Evolutionary conservation across 2,113 vertebrate genomes (phyloP).

Genomic region (Gallinago media): DNA sequence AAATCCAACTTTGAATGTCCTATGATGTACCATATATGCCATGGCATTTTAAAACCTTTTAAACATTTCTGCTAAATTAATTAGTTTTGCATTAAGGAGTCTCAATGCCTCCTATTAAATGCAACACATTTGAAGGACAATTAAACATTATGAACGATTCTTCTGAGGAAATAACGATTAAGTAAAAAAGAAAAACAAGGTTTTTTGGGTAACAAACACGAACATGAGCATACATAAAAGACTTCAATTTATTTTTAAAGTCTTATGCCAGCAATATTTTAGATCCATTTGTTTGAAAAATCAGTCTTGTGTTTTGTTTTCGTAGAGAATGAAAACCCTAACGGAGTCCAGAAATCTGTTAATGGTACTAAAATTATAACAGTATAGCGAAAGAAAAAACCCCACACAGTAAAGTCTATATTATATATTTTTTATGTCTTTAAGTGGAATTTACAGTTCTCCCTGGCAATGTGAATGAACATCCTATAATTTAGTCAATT

Average conservation of each 20-base stretch:
- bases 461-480: slow-evolving; percentile 87
- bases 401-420: slow-evolving; percentile 80
- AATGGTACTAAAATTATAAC: slow-evolving; percentile 75
- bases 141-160: slow-evolving; percentile 74
- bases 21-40: slow-evolving; percentile 76
- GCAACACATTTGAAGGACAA: slow-evolving; percentile 80
- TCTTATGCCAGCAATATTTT: slow-evolving; percentile 36
- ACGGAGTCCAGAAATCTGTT: slow-evolving; percentile 67
- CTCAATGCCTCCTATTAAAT: slow-evolving; percentile 77
- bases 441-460: slow-evolving; percentile 86
- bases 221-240: slow-evolving; percentile 34
- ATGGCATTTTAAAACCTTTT: slow-evolving; percentile 83
- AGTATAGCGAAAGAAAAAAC: slow-evolving; percentile 66
- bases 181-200: slow-evolving; percentile 62
- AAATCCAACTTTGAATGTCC: slow-evolving; percentile 76
- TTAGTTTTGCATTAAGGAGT: slow-evolving; percentile 79
- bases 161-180: slow-evolving; percentile 68
- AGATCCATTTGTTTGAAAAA: slow-evolving; percentile 62
- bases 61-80: slow-evolving; percentile 84
- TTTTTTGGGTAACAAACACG: slow-evolving; percentile 58
- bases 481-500: slow-evolving; percentile 93
- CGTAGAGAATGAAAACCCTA: slow-evolving; percentile 55
- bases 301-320: slow-evolving; percentile 69
- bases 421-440: slow-evolving; percentile 83
- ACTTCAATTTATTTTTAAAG: slow-evolving; percentile 19